Base-by-base conservation (phyloP, 1,140 invertebrate species). In the Lepidurus packardi region DNA sequence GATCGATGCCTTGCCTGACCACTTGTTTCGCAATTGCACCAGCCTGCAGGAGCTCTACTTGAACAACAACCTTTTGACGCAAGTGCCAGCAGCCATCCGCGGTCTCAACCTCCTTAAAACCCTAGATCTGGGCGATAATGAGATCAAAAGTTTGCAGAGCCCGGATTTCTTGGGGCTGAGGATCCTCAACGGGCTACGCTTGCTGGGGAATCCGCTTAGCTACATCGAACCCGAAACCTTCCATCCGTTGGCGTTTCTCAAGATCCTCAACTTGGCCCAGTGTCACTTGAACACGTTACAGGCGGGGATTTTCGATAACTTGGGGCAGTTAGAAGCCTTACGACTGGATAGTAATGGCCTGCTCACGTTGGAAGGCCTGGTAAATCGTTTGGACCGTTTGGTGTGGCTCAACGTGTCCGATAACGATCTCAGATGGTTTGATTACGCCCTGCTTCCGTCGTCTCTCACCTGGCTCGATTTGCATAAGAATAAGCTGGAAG, bases 401-500 rank as follows among this genome's bases (percentile, higher is more conserved):
- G 90, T 95, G 43, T 95, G 94, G 93, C 86, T 97, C 73, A 97
- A 97, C 84, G 92, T 97, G 80, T 96, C 94, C 78, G 93, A 94
- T 82, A 97, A 97, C 87, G 90, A 91, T 78, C 87, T 97, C 65
- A 90, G 92, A 85, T 92, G 91, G 89, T 95, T 97, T 84, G 94
- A 96, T 82, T 97, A 96, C 83, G 93, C 93, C 74, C 90, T 95
- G 84, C 94, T 97, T 86, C 95, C 95, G 75, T 92, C 91, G 79
- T 91, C 92, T 80, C 86, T 97, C 74, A 92, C 95, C 85, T 95
- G 93, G 92, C 85, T 97, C 79, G 94, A 97, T 86, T 91, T 97
- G 82, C 92, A 95, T 82, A 89, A 91, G 42, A 96, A 96, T 86
- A 90, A 92, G 84, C 94, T 96, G 65, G 89, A 89, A 80, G 92